A percentile compares a stretch with the other conserved stretches of the same genome.
Conservation (phyloP, 2,888 invertebrate genomes). For the Orthosia gothica region DNA sequence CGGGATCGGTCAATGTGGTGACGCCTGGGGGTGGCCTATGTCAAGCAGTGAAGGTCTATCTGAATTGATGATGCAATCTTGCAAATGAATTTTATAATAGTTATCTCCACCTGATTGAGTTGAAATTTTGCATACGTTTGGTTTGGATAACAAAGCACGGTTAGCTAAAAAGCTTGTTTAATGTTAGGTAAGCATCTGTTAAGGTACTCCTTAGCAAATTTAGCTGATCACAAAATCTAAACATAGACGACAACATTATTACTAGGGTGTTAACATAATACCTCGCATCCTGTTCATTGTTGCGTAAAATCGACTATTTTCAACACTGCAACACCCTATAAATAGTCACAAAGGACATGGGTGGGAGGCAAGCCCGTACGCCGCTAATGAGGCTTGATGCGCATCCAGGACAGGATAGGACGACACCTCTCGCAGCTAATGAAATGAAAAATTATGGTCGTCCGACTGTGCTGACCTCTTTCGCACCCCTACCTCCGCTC, state of each 20-base stretch:
- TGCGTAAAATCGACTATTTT: slow-evolving; percentile 50
- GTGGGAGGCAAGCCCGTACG: slow-evolving; percentile 67
- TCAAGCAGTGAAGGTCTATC: too few species aligned
- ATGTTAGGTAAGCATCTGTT: not conserved
- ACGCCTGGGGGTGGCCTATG: too few species aligned
- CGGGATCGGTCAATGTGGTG: too few species aligned
- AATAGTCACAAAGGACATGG: slow-evolving; percentile 71
- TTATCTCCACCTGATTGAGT: too few species aligned
- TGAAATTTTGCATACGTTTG: too few species aligned
- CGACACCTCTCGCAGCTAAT: slow-evolving; percentile 81
- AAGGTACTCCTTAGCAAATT: not conserved
- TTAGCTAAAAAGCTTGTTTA: too few species aligned
- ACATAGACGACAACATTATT: slow-evolving; percentile 6
- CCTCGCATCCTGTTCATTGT: slow-evolving; percentile 24
- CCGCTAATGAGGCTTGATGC: slow-evolving; percentile 82
- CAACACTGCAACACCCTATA: slow-evolving; percentile 46
- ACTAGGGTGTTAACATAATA: slow-evolving; percentile 13
- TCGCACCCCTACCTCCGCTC: slow-evolving; percentile 82
- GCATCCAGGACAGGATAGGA: slow-evolving; percentile 82
- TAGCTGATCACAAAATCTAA: slow-evolving; percentile 1
- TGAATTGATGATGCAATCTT: too few species aligned
- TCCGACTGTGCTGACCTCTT: slow-evolving; percentile 87
- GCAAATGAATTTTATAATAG: too few species aligned
- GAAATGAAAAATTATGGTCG: slow-evolving; percentile 89
- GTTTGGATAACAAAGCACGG: too few species aligned